Evolutionary conservation across 2,113 vertebrate species (phyloP).

Genomic region (Pachyramphus minor): DNA sequence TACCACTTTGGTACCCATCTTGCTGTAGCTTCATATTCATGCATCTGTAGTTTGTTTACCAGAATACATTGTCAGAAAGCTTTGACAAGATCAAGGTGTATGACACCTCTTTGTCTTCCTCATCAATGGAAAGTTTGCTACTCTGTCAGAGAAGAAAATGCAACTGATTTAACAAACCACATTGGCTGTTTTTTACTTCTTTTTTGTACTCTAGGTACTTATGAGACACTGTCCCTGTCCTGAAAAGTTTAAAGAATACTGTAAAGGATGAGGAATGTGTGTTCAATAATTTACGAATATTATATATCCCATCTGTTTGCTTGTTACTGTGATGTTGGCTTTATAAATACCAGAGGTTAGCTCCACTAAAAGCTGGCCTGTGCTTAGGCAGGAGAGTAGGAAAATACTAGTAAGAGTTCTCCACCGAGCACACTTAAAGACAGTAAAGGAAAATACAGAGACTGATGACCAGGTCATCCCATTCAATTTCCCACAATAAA

Average conservation of each 20-base stretch:
- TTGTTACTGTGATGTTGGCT: background rate
- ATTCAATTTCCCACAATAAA: background rate
- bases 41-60: background rate
- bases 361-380: background rate
- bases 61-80: background rate
- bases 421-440: background rate
- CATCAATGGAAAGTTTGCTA: background rate
- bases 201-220: background rate
- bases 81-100: background rate
- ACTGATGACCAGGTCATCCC: background rate
- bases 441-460: background rate
- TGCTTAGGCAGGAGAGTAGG: background rate
- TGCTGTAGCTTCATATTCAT: background rate
- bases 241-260: background rate
- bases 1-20: background rate
- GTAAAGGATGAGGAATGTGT: background rate
- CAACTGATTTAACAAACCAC: background rate
- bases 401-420: background rate
- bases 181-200: background rate
- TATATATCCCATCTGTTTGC: background rate
- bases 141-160: background rate
- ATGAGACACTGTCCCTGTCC: background rate
- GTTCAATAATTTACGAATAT: constrained; percentile 35
- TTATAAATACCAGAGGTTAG: background rate
- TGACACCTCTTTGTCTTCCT: background rate